Evolutionary conservation across 2,113 vertebrate genomes (phyloP), one percentile per base, ranked within the genome.

Genomic region (Pterophyllum scalare): DNA sequence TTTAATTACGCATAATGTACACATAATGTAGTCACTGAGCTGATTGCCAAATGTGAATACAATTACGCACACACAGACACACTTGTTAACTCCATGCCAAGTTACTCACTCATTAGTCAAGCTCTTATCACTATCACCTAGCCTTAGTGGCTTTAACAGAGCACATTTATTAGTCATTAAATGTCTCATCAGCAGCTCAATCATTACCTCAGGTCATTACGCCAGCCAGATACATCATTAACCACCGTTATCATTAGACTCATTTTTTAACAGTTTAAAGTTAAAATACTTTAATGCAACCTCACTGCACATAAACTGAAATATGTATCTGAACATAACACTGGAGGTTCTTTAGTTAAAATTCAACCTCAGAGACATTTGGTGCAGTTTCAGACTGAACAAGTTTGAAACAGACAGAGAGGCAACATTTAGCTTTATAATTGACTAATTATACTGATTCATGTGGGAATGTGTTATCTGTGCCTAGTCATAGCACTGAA

Each of bases 91-190:
- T 24, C 24, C 58, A 67, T 22, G 59, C 59, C 24, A 76, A 86
- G 80, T 79, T 62, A 75, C 65, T 76, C 38, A 20, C 15, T 88
- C 79, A 84, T 92, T 87, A 89, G 74, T 92, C 77, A 89, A 75
- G 74, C 35, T 79, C 72, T 88, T 80, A 81, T 93, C 82, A 67
- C 65, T n/a, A 82, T 80, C 86, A 87, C 82, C 81, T 88, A 75
- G 74, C 64, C 49, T 58, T 57, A 31, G 79, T 49, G 59, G 84
- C 43, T 15, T 75, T 77, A 83, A 76, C 26, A 5, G 78, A 87
- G 85, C 81, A 77, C 89, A 90, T 92, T 91, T 86, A 89, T 91
- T 91, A 89, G 43, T 85, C 91, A 90, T 93, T 92, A 92, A 92
- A 88, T 61, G 82, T 88, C 86, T 93, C 92, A 92, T 90, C 84